phyloP scores from a whole-genome alignment of 2,113 vertebrate species.

The Clupea harengus region DNA sequence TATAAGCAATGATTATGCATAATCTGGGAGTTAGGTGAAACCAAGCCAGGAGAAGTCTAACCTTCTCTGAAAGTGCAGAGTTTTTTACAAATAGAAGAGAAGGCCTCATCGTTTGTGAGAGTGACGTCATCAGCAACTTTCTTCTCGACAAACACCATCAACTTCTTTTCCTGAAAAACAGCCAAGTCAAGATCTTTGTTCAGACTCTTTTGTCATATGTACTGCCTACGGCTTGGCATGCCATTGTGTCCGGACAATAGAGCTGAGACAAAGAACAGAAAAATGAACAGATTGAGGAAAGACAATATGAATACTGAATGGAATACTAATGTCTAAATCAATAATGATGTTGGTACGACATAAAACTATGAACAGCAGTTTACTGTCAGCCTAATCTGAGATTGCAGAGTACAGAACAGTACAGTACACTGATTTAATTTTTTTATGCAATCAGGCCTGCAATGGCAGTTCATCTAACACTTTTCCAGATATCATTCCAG shows the following conservation, averaged over 20 bases:
- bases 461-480: too few relatives aligned
- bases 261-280: too few relatives aligned
- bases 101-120: slow-evolving; percentile 68
- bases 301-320: too few relatives aligned
- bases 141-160: slow-evolving; percentile 81
- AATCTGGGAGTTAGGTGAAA: not conserved
- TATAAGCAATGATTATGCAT: not conserved
- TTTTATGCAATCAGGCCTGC: too few relatives aligned
- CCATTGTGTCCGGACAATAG: not conserved
- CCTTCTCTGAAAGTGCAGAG: slow-evolving; percentile 80
- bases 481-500: too few relatives aligned
- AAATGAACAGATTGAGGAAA: not conserved
- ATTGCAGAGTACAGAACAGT: too few relatives aligned
- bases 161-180: slow-evolving; percentile 71
- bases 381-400: too few relatives aligned
- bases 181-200: not conserved
- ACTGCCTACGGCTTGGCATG: not conserved
- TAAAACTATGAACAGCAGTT: too few relatives aligned
- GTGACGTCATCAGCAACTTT: slow-evolving; percentile 72
- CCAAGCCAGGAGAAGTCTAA: slow-evolving; percentile 37
- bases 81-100: slow-evolving; percentile 72
- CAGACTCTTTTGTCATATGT: not conserved
- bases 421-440: too few relatives aligned
- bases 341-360: too few relatives aligned
- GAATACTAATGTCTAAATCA: too few relatives aligned